Evolutionary conservation across 92 coral and sea anemone species (phyloP).

Genomic region (Paramuricea clavata): DNA sequence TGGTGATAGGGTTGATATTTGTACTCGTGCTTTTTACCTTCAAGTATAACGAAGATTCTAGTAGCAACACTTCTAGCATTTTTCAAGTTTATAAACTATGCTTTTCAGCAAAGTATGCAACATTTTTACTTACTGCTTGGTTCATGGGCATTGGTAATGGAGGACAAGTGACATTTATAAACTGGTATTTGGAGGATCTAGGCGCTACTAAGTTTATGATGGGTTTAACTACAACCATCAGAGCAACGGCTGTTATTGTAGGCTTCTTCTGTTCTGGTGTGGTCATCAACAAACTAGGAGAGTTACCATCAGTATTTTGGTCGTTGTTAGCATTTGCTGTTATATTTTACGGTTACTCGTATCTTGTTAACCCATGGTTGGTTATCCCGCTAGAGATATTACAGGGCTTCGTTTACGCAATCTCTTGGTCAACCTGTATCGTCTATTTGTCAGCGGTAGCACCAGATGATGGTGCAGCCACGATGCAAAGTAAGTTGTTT

Average conservation of each 20-base stretch:
- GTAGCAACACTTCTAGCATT: constrained; percentile 39
- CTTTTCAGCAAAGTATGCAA: constrained; percentile 79
- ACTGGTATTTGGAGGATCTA: constrained; percentile 95
- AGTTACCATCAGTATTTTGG: constrained; percentile 68
- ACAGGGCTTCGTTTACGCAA: constrained; percentile 89
- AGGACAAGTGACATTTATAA: constrained; percentile 82
- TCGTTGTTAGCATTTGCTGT: constrained; percentile 73
- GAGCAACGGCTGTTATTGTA: constrained; percentile 74
- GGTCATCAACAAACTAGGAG: constrained; percentile 74
- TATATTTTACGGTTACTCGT: constrained; percentile 81
- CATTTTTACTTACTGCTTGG: constrained; percentile 81
- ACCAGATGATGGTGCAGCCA: constrained; percentile 95
- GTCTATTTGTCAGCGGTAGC: constrained; percentile 93
- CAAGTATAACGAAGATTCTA: constrained; percentile 71
- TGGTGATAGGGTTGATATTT: constrained; percentile 81
- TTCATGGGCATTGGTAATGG: constrained; percentile 93
- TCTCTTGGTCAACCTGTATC: constrained; percentile 94
- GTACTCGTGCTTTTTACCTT: constrained; percentile 81
- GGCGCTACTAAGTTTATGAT: constrained; percentile 89
- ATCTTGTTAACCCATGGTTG: constrained; percentile 84
- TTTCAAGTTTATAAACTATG: constrained; percentile 73
- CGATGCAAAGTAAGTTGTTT: constrained; percentile 86
- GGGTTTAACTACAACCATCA: constrained; percentile 82
- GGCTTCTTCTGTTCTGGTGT: constrained; percentile 84
- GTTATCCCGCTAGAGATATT: constrained; percentile 85